Evolutionary conservation across 2,113 vertebrate genomes (phyloP).

Genomic region (Odocoileus hemionus): DNA sequence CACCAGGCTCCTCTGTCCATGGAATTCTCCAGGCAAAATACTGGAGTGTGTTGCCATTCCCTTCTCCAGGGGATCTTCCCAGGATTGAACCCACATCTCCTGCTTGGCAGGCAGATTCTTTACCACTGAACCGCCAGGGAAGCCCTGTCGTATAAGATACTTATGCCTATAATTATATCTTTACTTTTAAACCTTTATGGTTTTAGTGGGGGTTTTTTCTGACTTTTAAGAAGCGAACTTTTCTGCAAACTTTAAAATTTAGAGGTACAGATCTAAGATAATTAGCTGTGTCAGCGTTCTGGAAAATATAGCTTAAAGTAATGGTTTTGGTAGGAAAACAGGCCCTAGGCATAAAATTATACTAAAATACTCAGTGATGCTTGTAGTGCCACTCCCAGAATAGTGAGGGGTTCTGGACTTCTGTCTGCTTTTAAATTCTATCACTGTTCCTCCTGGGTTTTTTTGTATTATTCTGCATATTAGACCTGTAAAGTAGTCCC

Average conservation of each 20-base stretch:
- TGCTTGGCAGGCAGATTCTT: neutral
- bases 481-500: neutral
- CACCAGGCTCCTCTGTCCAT: neutral
- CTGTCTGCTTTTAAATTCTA: neutral
- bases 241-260: neutral
- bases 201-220: neutral
- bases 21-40: neutral
- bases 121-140: neutral
- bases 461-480: neutral
- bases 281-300: conserved; percentile 14
- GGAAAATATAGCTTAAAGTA: neutral
- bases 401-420: neutral
- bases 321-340: conserved; percentile 7
- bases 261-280: neutral
- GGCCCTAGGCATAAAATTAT: neutral
- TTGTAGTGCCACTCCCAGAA: neutral
- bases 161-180: neutral
- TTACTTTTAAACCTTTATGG: neutral
- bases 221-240: neutral
- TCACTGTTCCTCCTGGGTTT: accelerated
- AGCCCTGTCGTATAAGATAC: neutral
- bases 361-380: conserved; percentile 21
- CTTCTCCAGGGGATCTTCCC: neutral
- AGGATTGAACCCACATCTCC: neutral
- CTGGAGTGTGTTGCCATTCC: neutral